A percentile compares a stretch with the other conserved stretches of the same genome.
These are phyloP conservation scores for Apantesis nais DNA, from an alignment of 2,888 invertebrate species.

Conservation along the genomic window DNA sequence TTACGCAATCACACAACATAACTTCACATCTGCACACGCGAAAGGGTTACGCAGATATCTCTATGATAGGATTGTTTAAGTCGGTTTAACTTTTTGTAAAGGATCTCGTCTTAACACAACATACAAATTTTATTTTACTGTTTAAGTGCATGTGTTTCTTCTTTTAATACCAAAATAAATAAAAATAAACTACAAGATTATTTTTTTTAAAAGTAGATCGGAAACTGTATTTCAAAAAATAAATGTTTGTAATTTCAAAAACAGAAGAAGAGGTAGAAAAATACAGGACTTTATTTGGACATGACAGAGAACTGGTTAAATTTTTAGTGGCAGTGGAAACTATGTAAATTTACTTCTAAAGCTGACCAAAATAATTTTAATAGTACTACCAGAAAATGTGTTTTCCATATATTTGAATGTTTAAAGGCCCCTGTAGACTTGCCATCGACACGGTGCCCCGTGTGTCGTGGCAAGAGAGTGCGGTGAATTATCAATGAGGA, in stretches of 20 bases:
- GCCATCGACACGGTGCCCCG: constrained; percentile 46
- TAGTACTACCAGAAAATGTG: background rate
- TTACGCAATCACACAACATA: too few species aligned
- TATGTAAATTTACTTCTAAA: background rate
- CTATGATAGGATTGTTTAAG: too few species aligned
- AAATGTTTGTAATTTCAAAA: background rate
- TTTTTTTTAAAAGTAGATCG: background rate
- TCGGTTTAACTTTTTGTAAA: too few species aligned
- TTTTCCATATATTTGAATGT: constrained; percentile 27
- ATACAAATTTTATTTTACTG: too few species aligned
- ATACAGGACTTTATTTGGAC: too few species aligned
- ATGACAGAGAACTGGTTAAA: background rate
- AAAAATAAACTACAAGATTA: background rate
- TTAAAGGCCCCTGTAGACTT: constrained; percentile 16
- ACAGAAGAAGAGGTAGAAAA: background rate
- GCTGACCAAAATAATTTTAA: background rate
- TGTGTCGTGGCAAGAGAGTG: constrained; percentile 42
- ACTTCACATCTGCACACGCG: too few species aligned
- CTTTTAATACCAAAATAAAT: background rate
- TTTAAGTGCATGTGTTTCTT: too few species aligned
- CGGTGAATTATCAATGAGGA: constrained; percentile 73
- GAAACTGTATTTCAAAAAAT: background rate
- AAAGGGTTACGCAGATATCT: too few species aligned
- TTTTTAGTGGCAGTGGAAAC: background rate
- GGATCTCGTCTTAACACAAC: too few species aligned